A percentile compares a stretch with the other conserved stretches of the same genome.
Conservation (phyloP, 2,888 invertebrate species). For the Tipula unca region DNA sequence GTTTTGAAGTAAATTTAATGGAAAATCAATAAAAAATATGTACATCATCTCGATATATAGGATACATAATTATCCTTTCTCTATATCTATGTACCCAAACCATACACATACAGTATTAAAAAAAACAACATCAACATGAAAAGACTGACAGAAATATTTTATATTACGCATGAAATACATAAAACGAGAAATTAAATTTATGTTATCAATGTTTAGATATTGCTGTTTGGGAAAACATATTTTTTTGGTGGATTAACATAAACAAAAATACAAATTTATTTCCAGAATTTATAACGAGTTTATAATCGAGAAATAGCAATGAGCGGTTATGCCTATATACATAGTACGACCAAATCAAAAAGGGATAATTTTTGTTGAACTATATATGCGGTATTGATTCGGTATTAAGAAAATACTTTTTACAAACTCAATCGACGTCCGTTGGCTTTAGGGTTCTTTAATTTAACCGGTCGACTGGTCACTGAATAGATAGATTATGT, state of each 20-base stretch:
- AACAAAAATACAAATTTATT: background rate
- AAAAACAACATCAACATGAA: background rate
- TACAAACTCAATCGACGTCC: background rate
- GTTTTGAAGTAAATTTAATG: background rate
- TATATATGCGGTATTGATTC: background rate
- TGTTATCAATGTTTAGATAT: background rate
- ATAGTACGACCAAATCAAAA: background rate
- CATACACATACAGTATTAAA: background rate
- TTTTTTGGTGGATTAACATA: background rate
- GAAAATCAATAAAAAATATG: background rate
- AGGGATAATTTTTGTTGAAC: background rate
- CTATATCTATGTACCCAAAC: background rate
- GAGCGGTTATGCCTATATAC: background rate
- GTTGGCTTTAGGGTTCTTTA: background rate
- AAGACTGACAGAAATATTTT: background rate
- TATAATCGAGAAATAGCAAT: background rate
- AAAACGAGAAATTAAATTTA: background rate
- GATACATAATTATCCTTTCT: background rate
- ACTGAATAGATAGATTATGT: background rate
- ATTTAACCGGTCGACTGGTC: background rate
- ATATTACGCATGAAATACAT: background rate
- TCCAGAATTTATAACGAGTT: background rate
- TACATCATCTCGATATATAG: background rate
- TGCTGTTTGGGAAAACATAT: background rate
- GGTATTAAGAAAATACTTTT: background rate